These are phyloP conservation scores for Aleiodes sp. DNA, from an alignment of 1,140 invertebrate genomes.

Conservation along the genomic window DNA sequence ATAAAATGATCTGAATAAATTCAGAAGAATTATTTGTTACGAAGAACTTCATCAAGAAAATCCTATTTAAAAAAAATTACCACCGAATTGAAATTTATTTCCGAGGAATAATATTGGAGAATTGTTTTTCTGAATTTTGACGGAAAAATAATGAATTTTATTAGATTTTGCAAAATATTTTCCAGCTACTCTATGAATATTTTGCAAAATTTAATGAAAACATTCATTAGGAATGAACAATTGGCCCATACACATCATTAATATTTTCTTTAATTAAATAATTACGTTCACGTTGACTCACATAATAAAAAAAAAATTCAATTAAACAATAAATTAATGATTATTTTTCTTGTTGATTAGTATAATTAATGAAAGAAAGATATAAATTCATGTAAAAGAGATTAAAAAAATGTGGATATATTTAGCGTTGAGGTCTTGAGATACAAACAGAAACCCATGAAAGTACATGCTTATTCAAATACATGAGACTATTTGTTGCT, in stretches of 20 bases:
- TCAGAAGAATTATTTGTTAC: neutral
- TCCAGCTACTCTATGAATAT: too few relatives aligned
- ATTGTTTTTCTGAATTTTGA: too few relatives aligned
- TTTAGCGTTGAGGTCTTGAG: conserved; percentile 57
- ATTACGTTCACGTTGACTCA: neutral
- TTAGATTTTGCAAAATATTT: too few relatives aligned
- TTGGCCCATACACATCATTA: too few relatives aligned
- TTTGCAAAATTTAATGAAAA: too few relatives aligned
- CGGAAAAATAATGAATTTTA: too few relatives aligned
- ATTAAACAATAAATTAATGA: neutral
- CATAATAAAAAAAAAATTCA: conserved; percentile 41
- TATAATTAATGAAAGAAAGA: conserved; percentile 29
- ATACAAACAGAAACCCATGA: conserved; percentile 64
- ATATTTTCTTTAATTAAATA: too few relatives aligned
- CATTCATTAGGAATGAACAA: too few relatives aligned
- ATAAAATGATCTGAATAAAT: neutral
- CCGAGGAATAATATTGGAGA: too few relatives aligned
- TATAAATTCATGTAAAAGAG: conserved; percentile 46
- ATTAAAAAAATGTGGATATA: conserved; percentile 47
- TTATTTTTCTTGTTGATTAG: neutral
- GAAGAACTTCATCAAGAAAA: neutral
- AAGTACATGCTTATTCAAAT: conserved; percentile 62
- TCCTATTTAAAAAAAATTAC: too few relatives aligned
- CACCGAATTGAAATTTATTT: too few relatives aligned
- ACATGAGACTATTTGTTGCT: conserved; percentile 41